A percentile compares a stretch with the other conserved stretches of the same genome.
Conservation (phyloP, 2,888 invertebrate genomes). For the Meghimatium bilineatum region DNA sequence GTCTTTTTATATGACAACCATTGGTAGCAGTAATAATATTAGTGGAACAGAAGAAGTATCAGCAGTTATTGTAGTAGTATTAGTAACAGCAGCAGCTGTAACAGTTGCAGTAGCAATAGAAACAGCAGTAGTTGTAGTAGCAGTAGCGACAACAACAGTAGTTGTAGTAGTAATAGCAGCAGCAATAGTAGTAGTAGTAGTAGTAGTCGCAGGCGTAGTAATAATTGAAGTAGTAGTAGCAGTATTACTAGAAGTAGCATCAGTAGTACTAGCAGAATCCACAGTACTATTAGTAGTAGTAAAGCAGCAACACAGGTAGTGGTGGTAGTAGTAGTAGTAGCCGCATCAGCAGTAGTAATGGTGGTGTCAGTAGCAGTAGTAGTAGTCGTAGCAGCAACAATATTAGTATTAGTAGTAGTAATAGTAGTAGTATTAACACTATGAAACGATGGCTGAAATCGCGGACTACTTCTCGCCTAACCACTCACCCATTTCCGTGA, state of each 20-base stretch:
- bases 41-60: no score
- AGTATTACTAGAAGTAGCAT: no score
- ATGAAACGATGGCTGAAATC: background rate
- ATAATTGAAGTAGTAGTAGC: no score
- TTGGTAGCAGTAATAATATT: background rate
- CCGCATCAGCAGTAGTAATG: background rate
- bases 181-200: slow-evolving; percentile 25
- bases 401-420: background rate
- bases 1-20: no score
- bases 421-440: background rate
- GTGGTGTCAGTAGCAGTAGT: background rate
- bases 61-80: no score
- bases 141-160: background rate
- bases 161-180: slow-evolving; percentile 3
- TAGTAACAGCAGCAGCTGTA: no score
- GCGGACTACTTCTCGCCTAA: background rate
- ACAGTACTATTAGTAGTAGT: background rate
- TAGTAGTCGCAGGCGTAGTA: no score
- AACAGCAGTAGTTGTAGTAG: background rate
- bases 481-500: slow-evolving; percentile 50
- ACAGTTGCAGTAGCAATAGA: slow-evolving; percentile 16
- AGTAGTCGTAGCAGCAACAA: background rate
- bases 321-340: background rate
- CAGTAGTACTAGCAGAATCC: slow-evolving; percentile 5
- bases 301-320: background rate